phyloP scores from a whole-genome alignment of 1,140 invertebrate genomes.

The Hormaphis cornu region DNA sequence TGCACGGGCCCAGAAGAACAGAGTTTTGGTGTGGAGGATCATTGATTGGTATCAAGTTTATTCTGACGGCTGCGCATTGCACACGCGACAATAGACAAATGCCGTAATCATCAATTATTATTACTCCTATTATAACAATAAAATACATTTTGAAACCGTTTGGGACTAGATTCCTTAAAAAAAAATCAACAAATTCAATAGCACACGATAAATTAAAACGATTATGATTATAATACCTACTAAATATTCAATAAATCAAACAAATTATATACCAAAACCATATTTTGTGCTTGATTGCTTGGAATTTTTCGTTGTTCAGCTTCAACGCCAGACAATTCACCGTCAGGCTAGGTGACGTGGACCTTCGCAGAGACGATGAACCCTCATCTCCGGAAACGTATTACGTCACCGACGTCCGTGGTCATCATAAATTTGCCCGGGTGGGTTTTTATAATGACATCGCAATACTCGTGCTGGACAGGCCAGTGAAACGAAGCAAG shows the following conservation, averaged over 20 bases:
- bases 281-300: neutral
- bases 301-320: constrained; percentile 44
- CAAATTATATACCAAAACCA: neutral
- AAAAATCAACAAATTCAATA: too few species aligned
- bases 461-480: constrained; percentile 64
- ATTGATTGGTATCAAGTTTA: constrained; percentile 64
- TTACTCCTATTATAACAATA: neutral
- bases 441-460: constrained; percentile 89
- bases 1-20: constrained; percentile 70
- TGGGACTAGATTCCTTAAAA: too few species aligned
- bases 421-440: constrained; percentile 69
- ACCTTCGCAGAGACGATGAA: constrained; percentile 69
- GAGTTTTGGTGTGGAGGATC: constrained; percentile 94
- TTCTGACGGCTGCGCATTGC: constrained; percentile 87
- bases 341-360: constrained; percentile 77
- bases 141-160: neutral
- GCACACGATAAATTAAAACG: too few species aligned
- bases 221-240: too few species aligned
- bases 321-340: constrained; percentile 78
- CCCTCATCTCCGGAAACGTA: constrained; percentile 68
- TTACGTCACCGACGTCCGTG: constrained; percentile 62
- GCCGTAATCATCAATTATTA: constrained; percentile 55
- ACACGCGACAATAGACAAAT: constrained; percentile 74
- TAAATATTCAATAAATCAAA: too few species aligned
- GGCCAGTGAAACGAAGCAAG: constrained; percentile 63